Evolutionary conservation across 2,888 invertebrate genomes (phyloP).

Genomic region (Agrotis ipsilon): DNA sequence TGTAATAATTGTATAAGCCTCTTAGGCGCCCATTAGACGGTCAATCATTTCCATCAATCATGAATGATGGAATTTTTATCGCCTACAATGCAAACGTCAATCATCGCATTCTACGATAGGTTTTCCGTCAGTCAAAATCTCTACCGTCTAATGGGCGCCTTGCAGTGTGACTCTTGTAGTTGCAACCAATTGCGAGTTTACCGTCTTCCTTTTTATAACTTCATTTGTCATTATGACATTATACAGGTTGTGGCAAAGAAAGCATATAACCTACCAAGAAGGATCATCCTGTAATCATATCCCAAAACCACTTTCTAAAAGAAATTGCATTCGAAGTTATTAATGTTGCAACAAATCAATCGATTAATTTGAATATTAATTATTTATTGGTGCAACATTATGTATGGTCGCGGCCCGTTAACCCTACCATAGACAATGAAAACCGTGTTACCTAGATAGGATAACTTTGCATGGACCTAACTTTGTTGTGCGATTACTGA

Average conservation of each 20-base stretch:
- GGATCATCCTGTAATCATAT: background rate
- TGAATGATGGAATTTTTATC: too few species aligned
- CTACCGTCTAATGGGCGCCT: too few species aligned
- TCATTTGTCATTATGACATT: background rate
- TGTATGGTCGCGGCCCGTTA: slow-evolving; percentile 38
- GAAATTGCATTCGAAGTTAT: background rate
- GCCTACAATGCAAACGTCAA: too few species aligned
- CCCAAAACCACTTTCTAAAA: background rate
- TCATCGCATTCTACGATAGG: too few species aligned
- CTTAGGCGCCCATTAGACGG: too few species aligned
- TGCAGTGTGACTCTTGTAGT: too few species aligned
- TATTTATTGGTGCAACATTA: slow-evolving; percentile 26
- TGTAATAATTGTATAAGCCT: too few species aligned
- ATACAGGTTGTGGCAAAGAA: too few species aligned
- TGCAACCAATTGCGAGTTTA: too few species aligned
- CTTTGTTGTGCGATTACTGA: background rate
- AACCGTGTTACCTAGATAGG: slow-evolving; percentile 39
- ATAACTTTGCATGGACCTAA: slow-evolving; percentile 7
- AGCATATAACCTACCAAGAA: background rate
- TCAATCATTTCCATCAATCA: too few species aligned
- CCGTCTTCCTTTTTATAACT: background rate
- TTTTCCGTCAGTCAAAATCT: too few species aligned
- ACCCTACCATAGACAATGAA: slow-evolving; percentile 24
- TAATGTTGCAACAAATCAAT: slow-evolving; percentile 11
- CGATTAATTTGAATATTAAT: slow-evolving; percentile 40